These are phyloP conservation scores for Arnoldichthys spilopterus DNA, from an alignment of 2,797 vertebrate species.

Conservation along the genomic window DNA sequence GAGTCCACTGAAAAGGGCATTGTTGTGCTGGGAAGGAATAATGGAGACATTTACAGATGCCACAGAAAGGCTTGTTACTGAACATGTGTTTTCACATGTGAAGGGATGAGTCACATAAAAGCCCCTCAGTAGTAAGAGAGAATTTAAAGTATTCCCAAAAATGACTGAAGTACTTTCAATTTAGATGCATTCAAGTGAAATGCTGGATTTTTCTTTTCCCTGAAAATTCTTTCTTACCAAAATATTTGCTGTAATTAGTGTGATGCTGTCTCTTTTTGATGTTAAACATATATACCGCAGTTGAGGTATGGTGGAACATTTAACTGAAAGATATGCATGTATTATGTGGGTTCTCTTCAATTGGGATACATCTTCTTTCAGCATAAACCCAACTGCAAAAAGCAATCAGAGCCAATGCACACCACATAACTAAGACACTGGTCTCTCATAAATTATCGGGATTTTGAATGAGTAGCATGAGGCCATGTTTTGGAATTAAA, in stretches of 20 bases:
- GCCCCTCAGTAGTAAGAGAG: neutral
- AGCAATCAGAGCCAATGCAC: constrained; percentile 5
- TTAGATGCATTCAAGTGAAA: neutral
- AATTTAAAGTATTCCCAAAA: neutral
- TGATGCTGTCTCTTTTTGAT: neutral
- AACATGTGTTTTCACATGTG: constrained; percentile 16
- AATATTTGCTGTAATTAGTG: neutral
- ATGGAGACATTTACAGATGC: neutral
- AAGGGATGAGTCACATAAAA: constrained; percentile 11
- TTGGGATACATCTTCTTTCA: neutral
- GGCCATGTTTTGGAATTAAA: constrained; percentile 27
- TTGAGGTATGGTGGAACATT: neutral
- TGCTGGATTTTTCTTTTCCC: neutral
- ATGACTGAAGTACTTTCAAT: neutral
- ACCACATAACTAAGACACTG: constrained; percentile 17
- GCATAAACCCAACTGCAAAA: constrained; percentile 2
- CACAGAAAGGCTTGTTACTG: neutral
- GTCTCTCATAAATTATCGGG: constrained; percentile 10
- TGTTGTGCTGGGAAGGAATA: neutral
- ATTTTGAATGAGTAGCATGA: constrained; percentile 28
- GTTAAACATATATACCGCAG: neutral
- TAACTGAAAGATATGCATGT: neutral
- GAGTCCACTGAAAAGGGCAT: neutral
- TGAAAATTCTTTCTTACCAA: neutral
- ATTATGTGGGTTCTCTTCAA: neutral